Percentiles rank a stretch among this genome's conserved stretches.
phyloP scores from a whole-genome alignment of 2,797 vertebrate species.

The Alcedo atthis region DNA sequence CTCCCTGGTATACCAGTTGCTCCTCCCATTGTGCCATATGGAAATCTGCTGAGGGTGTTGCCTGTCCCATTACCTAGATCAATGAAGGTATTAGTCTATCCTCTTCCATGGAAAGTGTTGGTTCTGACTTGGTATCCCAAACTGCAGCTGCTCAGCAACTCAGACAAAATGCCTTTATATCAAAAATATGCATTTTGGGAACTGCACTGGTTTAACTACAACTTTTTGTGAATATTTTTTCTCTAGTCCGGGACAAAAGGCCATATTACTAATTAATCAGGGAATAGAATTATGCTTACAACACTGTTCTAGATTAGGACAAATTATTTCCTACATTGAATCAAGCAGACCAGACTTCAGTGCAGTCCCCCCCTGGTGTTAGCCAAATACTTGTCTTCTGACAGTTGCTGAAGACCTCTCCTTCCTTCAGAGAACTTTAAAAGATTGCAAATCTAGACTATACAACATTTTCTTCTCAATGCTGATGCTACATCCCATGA shows the following conservation, averaged over 20 bases:
- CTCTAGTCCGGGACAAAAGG: not conserved
- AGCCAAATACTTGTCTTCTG: not conserved
- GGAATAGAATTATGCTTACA: not conserved
- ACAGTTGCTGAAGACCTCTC: not conserved
- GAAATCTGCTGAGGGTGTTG: not conserved
- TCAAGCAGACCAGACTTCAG: not conserved
- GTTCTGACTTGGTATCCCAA: not conserved
- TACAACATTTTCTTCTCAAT: not conserved
- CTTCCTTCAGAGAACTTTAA: not conserved
- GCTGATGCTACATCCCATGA: not conserved
- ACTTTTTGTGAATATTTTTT: not conserved
- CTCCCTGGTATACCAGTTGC: not conserved
- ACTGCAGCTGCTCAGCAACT: not conserved
- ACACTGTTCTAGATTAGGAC: not conserved
- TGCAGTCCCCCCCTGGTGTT: rapidly evolving
- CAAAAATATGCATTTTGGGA: not conserved
- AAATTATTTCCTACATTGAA: not conserved
- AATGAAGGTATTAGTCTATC: not conserved
- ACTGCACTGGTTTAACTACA: not conserved
- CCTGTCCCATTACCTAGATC: not conserved
- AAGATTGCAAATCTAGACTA: not conserved
- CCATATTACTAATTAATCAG: not conserved
- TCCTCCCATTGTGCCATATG: not conserved
- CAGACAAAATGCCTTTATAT: not conserved
- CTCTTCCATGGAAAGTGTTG: not conserved